Percentiles rank a stretch among this genome's conserved stretches.
These are phyloP conservation scores for Drosophila maculinotata DNA, from an alignment of 2,888 invertebrate species.

Conservation along the genomic window DNA sequence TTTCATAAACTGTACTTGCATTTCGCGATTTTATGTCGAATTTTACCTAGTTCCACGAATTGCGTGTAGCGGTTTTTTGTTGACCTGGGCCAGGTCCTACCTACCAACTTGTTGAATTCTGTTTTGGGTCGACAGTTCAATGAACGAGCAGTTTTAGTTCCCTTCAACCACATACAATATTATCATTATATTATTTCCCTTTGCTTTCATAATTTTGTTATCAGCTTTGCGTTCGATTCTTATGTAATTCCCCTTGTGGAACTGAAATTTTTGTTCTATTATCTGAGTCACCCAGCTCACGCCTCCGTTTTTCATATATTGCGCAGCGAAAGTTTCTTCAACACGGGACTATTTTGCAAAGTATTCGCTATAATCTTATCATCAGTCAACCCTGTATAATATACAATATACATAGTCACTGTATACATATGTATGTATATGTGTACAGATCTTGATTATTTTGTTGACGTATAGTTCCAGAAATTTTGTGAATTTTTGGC, in stretches of 20 bases:
- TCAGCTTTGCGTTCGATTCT: constrained; percentile 18
- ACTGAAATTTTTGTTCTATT: constrained; percentile 21
- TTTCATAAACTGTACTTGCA: constrained; percentile 10
- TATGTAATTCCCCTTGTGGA: constrained; percentile 41
- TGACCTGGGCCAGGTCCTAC: constrained; percentile 8
- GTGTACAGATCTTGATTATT: constrained; percentile 23
- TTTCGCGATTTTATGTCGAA: not conserved
- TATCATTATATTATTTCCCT: constrained; percentile 2
- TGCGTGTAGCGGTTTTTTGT: constrained; percentile 12
- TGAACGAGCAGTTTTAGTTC: constrained; percentile 19
- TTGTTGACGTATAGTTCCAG: constrained; percentile 35
- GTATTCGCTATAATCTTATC: constrained; percentile 63
- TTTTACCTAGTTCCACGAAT: constrained; percentile 1
- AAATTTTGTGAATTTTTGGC: constrained; percentile 22
- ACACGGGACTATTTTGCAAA: constrained; percentile 23
- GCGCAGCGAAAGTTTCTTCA: constrained; percentile 57
- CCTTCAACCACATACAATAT: constrained; percentile 6
- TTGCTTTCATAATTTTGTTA: constrained; percentile 14
- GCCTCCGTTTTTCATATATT: constrained; percentile 51
- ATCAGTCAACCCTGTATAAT: constrained; percentile 10
- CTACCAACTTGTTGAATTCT: constrained; percentile 33
- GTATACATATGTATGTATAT: not conserved
- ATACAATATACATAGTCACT: not conserved
- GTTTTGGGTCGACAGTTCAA: constrained; percentile 28
- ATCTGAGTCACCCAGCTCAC: constrained; percentile 65